Percentiles rank a stretch among this genome's conserved stretches.
Evolutionary conservation across 1,140 invertebrate species (phyloP).

Genomic region (Pseudomyrmex flavicornis): DNA sequence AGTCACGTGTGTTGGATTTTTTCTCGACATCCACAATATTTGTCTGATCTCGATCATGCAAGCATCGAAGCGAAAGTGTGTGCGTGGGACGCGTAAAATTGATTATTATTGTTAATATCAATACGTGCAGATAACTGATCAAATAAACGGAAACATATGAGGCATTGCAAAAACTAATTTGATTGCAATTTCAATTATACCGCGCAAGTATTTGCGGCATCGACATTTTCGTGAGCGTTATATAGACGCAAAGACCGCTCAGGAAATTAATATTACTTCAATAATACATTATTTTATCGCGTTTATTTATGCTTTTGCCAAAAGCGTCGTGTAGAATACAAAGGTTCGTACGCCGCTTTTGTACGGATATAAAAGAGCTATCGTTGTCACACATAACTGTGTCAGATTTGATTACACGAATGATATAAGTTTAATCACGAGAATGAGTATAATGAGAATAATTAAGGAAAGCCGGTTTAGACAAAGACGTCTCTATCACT

Average conservation of each 20-base stretch:
- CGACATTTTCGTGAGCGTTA: not conserved
- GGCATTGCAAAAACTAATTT: constrained; percentile 32
- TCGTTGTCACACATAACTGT: not conserved
- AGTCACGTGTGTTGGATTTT: not conserved
- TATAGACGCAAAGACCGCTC: not conserved
- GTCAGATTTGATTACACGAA: constrained; percentile 4
- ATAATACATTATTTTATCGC: not conserved
- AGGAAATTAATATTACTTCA: constrained; percentile 13
- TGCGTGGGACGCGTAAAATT: not conserved
- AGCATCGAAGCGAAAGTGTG: not conserved
- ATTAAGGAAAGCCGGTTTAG: constrained; percentile 27
- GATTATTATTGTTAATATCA: constrained; percentile 23
- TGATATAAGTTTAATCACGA: constrained; percentile 18
- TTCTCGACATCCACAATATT: not conserved
- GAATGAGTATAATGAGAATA: constrained; percentile 41
- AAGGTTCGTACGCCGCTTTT: not conserved
- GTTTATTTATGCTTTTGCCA: not conserved
- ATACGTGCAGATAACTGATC: not conserved
- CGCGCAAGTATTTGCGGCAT: not conserved
- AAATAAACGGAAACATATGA: constrained; percentile 29
- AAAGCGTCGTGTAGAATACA: not conserved
- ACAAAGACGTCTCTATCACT: constrained; percentile 50
- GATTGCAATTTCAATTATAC: constrained; percentile 22
- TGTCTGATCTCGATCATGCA: not conserved
- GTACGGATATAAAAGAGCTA: not conserved